phyloP scores from a whole-genome alignment of 2,888 invertebrate species.

The Nemurella pictetii region DNA sequence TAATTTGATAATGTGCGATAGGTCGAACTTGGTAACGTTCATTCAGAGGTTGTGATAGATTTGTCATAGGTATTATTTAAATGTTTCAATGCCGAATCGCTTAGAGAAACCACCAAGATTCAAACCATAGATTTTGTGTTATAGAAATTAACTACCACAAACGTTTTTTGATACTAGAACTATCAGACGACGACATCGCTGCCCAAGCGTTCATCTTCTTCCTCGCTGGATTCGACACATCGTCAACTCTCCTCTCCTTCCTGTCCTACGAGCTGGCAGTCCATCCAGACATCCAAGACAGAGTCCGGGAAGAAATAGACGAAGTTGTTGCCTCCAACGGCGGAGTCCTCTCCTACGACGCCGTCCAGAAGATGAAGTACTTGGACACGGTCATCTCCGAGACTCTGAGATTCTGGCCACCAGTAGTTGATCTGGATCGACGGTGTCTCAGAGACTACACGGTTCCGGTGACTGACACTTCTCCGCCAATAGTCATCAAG shows the following conservation, averaged over 20 bases:
- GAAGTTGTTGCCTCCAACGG: conserved; percentile 12
- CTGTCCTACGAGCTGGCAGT: conserved; percentile 31
- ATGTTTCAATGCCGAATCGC: too few relatives aligned
- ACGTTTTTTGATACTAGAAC: neutral
- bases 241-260: conserved; percentile 32
- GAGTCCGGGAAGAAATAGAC: conserved; percentile 35
- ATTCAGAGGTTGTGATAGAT: too few relatives aligned
- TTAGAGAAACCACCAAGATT: too few relatives aligned
- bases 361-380: conserved; percentile 59
- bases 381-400: too few relatives aligned
- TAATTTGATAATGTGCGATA: too few relatives aligned
- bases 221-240: conserved; percentile 39
- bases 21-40: too few relatives aligned
- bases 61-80: too few relatives aligned
- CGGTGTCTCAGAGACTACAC: too few relatives aligned
- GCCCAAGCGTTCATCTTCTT: conserved; percentile 38
- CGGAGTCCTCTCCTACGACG: conserved; percentile 44
- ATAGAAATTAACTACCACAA: too few relatives aligned
- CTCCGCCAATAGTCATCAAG: too few relatives aligned
- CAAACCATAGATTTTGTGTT: too few relatives aligned
- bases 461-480: too few relatives aligned
- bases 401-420: conserved; percentile 33
- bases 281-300: conserved; percentile 33
- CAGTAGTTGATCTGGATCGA: neutral
- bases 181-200: conserved; percentile 35